Conservation (phyloP, 2,797 vertebrate genomes). For the Cacajao melanocephalus region DNA sequence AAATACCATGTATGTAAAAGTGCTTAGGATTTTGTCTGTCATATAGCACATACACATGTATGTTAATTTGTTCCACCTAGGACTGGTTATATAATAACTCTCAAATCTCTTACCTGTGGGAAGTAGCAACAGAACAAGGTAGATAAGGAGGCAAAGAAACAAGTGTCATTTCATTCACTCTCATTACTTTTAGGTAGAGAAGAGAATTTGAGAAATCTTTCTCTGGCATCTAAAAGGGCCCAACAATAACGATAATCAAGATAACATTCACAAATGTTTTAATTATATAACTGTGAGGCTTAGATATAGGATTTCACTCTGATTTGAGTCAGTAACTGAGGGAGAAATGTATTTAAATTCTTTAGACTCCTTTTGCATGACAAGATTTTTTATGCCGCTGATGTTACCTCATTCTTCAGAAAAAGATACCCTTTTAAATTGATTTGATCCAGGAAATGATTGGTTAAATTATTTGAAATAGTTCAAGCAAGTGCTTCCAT, state of each 20-base stretch:
- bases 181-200: background rate
- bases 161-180: background rate
- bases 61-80: background rate
- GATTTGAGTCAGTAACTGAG: background rate
- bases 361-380: background rate
- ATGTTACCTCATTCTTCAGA: background rate
- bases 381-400: background rate
- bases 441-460: background rate
- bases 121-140: background rate
- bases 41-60: background rate
- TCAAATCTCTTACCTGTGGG: background rate
- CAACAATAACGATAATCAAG: background rate
- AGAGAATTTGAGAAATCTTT: background rate
- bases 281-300: background rate
- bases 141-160: background rate
- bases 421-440: background rate
- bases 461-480: conserved; percentile 35
- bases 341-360: background rate
- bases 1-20: background rate
- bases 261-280: background rate
- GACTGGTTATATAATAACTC: background rate
- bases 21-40: background rate
- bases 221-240: background rate
- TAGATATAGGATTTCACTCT: background rate
- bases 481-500: background rate